phyloP scores from a whole-genome alignment of 2,113 vertebrate species.

The Pseudorasbora parva region DNA sequence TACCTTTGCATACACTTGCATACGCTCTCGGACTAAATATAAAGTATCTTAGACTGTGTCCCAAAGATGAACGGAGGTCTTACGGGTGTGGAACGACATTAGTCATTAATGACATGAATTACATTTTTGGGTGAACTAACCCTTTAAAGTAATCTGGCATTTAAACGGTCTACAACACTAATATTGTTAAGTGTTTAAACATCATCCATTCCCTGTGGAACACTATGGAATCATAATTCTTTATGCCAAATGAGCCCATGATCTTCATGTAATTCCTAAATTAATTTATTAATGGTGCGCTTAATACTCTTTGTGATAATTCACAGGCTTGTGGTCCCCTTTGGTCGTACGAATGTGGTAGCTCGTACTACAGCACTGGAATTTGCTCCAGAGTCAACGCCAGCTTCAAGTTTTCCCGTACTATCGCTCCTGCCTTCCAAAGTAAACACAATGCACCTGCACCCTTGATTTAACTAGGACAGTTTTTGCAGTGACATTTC shows the following conservation, averaged over 20 bases:
- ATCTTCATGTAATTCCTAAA: constrained; percentile 8
- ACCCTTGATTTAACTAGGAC: constrained; percentile 33
- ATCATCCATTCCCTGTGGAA: neutral
- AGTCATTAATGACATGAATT: too few relatives aligned
- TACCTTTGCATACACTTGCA: too few relatives aligned
- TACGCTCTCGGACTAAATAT: too few relatives aligned
- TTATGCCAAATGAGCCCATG: neutral
- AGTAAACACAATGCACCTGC: constrained; percentile 74
- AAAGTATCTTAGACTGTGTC: too few relatives aligned
- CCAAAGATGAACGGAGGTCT: too few relatives aligned
- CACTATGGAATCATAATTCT: too few relatives aligned
- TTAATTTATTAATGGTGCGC: neutral
- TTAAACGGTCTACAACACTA: neutral
- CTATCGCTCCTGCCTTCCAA: constrained; percentile 90
- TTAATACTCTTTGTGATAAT: constrained; percentile 35
- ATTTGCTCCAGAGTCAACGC: constrained; percentile 90
- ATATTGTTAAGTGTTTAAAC: neutral
- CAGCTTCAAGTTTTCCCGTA: constrained; percentile 89
- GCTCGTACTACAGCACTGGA: constrained; percentile 94
- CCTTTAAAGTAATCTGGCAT: neutral
- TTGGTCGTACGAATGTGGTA: constrained; percentile 97
- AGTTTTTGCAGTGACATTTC: constrained; percentile 5
- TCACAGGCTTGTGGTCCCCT: constrained; percentile 92
- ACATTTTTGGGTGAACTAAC: too few relatives aligned
- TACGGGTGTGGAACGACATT: too few relatives aligned